Conservation (phyloP, 2,888 invertebrate genomes). For the Argyresthia albistria region DNA sequence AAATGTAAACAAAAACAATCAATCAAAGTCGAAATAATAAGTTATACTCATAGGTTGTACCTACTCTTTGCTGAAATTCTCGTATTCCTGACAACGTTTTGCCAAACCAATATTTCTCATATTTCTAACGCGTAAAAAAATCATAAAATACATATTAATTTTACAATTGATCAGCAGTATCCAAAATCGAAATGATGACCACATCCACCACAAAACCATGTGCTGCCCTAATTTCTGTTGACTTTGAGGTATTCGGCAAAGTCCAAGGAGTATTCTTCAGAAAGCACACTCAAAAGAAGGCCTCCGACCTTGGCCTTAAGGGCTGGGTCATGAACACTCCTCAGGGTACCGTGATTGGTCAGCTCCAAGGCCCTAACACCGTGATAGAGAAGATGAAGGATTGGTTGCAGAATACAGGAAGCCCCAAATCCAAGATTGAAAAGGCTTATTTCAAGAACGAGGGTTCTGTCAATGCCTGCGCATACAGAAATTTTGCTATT, state of each 20-base stretch:
- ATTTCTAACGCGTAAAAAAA: no score
- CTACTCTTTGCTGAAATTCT: no score
- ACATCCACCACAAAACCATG: no score
- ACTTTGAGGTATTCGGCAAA: slow-evolving; percentile 75
- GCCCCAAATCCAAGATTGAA: slow-evolving; percentile 78
- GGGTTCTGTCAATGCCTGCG: slow-evolving; percentile 54
- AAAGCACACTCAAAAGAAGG: slow-evolving; percentile 77
- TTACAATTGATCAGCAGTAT: no score
- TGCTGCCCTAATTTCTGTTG: slow-evolving; percentile 22
- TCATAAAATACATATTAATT: no score
- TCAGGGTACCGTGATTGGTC: slow-evolving; percentile 78
- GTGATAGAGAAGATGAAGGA: slow-evolving; percentile 75
- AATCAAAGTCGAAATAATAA: no score
- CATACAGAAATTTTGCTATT: slow-evolving; percentile 60
- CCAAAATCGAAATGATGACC: no score
- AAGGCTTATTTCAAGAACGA: slow-evolving; percentile 77
- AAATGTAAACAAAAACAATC: no score
- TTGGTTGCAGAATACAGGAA: slow-evolving; percentile 74
- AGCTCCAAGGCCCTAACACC: slow-evolving; percentile 72
- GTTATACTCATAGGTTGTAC: no score
- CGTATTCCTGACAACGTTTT: no score
- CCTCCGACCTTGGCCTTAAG: slow-evolving; percentile 72
- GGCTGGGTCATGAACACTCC: slow-evolving; percentile 86
- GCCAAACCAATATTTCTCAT: no score
- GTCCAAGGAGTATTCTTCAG: slow-evolving; percentile 73